These are phyloP conservation scores for Xenopus tropicalis DNA, from an alignment of 2,113 vertebrate species.

Conservation along the genomic window DNA sequence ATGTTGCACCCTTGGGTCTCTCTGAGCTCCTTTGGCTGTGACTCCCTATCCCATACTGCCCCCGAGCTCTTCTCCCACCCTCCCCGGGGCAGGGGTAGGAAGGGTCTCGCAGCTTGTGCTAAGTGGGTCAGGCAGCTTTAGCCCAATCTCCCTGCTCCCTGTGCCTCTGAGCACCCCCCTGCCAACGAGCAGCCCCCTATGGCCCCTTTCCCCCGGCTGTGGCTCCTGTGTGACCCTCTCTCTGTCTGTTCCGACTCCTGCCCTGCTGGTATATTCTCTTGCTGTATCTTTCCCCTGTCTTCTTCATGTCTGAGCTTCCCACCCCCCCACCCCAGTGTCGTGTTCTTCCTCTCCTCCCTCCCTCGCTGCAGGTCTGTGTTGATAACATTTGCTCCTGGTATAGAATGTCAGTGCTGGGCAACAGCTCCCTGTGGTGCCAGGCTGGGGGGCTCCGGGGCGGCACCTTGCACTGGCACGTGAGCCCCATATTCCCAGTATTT, in stretches of 20 bases:
- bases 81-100: neutral
- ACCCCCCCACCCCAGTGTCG: neutral
- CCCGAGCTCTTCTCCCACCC: neutral
- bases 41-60: neutral
- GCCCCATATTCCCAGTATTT: too few relatives aligned
- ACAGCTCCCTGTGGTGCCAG: neutral
- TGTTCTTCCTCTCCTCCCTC: slow-evolving; percentile 18
- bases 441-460: neutral
- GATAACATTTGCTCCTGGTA: slow-evolving; percentile 17
- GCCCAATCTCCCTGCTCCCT: neutral
- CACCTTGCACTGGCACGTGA: too few relatives aligned
- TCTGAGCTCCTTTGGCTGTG: neutral
- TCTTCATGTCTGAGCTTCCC: neutral
- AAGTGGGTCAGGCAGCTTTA: neutral
- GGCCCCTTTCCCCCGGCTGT: neutral
- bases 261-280: neutral
- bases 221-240: neutral
- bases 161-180: too few relatives aligned
- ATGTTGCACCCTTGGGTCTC: neutral
- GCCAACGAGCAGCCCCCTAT: neutral
- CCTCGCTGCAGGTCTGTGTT: slow-evolving; percentile 2
- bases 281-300: neutral
- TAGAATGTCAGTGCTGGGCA: slow-evolving; percentile 29
- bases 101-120: neutral
- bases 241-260: neutral